A percentile compares a stretch with the other conserved stretches of the same genome.
Evolutionary conservation across 2,888 invertebrate species (phyloP).

Genomic region (Troides aeacus): DNA sequence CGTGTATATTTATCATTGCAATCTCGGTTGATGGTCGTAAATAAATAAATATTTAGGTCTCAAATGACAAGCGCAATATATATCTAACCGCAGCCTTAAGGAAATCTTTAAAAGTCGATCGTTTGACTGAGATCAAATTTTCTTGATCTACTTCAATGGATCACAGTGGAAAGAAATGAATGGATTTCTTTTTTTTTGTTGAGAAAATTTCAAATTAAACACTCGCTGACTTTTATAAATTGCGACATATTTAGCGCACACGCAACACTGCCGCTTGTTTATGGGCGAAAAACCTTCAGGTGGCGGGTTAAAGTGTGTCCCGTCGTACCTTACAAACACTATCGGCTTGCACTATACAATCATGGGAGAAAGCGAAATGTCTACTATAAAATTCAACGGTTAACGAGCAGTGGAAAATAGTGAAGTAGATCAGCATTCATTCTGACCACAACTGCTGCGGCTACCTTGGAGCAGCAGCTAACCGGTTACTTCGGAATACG

Average conservation of each 20-base stretch:
- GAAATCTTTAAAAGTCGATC: too few species aligned
- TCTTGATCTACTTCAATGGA: too few species aligned
- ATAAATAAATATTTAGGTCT: too few species aligned
- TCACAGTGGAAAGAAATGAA: not conserved
- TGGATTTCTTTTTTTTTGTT: not conserved
- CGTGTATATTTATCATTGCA: too few species aligned
- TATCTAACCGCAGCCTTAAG: too few species aligned
- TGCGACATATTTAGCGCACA: constrained; percentile 29
- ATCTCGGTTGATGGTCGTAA: too few species aligned
- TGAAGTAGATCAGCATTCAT: too few species aligned
- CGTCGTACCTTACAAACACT: constrained; percentile 32
- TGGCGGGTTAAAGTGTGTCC: constrained; percentile 33
- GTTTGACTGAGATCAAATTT: too few species aligned
- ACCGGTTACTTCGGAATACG: too few species aligned
- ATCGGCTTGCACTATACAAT: constrained; percentile 31
- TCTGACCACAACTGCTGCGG: not conserved
- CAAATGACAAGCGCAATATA: too few species aligned
- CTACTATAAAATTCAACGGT: constrained; percentile 1
- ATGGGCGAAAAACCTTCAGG: constrained; percentile 38
- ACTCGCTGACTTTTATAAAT: constrained; percentile 30
- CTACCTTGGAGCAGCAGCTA: too few species aligned
- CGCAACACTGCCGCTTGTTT: constrained; percentile 40
- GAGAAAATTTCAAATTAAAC: not conserved
- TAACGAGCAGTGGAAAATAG: not conserved
- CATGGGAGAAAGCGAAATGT: constrained; percentile 31